Evolutionary conservation across 2,113 vertebrate species (phyloP).

Genomic region (Scomber scombrus): DNA sequence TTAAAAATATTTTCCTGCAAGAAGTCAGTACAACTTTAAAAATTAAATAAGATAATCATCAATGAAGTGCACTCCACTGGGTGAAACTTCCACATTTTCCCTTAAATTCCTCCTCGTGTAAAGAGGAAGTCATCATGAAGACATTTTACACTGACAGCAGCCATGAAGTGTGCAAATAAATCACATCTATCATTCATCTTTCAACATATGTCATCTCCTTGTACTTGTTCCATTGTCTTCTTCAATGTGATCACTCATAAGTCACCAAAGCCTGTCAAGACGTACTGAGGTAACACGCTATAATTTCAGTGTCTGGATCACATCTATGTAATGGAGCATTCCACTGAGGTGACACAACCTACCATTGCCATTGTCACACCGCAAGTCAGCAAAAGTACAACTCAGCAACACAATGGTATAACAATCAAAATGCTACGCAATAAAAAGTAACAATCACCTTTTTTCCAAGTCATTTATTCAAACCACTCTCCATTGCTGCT

Average conservation of each 20-base stretch:
- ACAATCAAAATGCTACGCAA: conserved; percentile 15
- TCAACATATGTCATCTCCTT: conserved; percentile 4
- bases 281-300: conserved; percentile 13
- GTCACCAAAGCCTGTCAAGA: conserved; percentile 11
- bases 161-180: neutral
- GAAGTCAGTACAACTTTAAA: neutral
- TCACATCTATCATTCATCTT: conserved; percentile 10
- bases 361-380: conserved; percentile 12
- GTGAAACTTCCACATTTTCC: neutral
- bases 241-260: conserved; percentile 5
- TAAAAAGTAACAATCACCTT: conserved; percentile 35
- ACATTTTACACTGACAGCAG: neutral
- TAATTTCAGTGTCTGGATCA: conserved; percentile 24
- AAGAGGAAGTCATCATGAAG: neutral
- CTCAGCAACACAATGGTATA: conserved; percentile 19
- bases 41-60: neutral
- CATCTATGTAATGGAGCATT: conserved; percentile 26
- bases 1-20: neutral
- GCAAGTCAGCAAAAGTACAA: conserved; percentile 37
- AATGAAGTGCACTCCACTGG: neutral
- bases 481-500: conserved; percentile 34
- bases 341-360: conserved; percentile 35
- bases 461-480: conserved; percentile 50
- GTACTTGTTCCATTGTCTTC: neutral
- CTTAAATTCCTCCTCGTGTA: neutral